These are phyloP conservation scores for Tetramorium simillimum DNA, from an alignment of 1,140 invertebrate species.

Conservation along the genomic window DNA sequence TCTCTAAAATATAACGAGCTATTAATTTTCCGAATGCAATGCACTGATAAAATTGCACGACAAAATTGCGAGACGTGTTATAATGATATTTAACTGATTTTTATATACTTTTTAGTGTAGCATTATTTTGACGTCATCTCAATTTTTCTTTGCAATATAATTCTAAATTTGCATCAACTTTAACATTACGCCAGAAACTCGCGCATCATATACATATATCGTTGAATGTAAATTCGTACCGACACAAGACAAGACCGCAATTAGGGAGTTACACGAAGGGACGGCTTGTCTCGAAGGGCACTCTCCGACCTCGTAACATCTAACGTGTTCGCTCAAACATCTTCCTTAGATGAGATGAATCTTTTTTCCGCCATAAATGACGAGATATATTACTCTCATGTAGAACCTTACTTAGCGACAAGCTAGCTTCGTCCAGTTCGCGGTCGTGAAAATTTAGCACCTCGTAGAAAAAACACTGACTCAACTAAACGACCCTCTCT, in stretches of 20 bases:
- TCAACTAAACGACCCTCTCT: background rate
- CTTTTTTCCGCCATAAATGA: background rate
- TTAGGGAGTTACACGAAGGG: slow-evolving; percentile 1
- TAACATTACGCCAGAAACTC: background rate
- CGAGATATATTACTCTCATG: background rate
- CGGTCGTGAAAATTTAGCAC: slow-evolving; percentile 32
- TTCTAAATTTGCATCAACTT: background rate
- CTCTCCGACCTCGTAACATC: background rate
- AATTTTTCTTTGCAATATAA: background rate
- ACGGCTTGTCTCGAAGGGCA: background rate
- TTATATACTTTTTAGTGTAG: background rate
- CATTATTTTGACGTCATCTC: background rate
- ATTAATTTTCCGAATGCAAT: background rate
- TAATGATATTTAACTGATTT: slow-evolving; percentile 8
- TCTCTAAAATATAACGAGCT: slow-evolving; percentile 3
- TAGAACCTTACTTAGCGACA: background rate
- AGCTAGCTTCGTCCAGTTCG: background rate
- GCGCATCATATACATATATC: background rate
- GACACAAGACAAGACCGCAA: slow-evolving; percentile 25
- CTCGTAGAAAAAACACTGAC: slow-evolving; percentile 30
- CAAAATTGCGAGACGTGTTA: background rate
- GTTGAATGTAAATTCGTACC: background rate
- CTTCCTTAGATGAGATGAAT: background rate
- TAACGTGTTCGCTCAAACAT: background rate
- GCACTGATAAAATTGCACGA: background rate